These are phyloP conservation scores for Megaptera novaeangliae DNA, from an alignment of 2,113 vertebrate genomes.

Conservation along the genomic window DNA sequence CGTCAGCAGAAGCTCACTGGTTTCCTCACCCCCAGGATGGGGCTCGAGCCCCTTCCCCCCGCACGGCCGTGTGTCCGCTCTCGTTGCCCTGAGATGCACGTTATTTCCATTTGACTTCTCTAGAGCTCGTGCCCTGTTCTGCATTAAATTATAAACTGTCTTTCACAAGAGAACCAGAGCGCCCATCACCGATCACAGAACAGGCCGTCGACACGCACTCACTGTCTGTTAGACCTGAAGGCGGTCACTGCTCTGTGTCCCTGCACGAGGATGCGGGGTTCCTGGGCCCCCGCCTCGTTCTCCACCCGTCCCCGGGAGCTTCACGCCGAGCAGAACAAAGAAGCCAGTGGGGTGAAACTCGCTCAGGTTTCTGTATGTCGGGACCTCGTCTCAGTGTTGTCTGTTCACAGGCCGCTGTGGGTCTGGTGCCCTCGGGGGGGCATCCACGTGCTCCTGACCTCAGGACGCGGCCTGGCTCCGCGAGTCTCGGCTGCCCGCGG, in stretches of 20 bases:
- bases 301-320: neutral
- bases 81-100: neutral
- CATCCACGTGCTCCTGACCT: neutral
- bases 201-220: neutral
- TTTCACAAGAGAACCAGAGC: neutral
- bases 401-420: neutral
- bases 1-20: neutral
- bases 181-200: neutral
- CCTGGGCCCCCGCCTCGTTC: neutral
- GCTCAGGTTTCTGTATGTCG: neutral
- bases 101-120: conserved; percentile 14
- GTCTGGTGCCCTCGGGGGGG: neutral
- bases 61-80: neutral
- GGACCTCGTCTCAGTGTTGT: neutral
- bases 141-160: neutral
- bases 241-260: neutral
- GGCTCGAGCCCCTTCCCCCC: too few relatives aligned
- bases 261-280: neutral
- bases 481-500: neutral
- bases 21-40: neutral
- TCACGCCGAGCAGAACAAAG: neutral
- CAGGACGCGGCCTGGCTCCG: neutral
- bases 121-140: neutral
- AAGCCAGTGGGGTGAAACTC: neutral
- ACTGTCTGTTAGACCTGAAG: neutral